Evolutionary conservation across 2,797 vertebrate genomes (phyloP).

Genomic region (Babyrousa celebensis): DNA sequence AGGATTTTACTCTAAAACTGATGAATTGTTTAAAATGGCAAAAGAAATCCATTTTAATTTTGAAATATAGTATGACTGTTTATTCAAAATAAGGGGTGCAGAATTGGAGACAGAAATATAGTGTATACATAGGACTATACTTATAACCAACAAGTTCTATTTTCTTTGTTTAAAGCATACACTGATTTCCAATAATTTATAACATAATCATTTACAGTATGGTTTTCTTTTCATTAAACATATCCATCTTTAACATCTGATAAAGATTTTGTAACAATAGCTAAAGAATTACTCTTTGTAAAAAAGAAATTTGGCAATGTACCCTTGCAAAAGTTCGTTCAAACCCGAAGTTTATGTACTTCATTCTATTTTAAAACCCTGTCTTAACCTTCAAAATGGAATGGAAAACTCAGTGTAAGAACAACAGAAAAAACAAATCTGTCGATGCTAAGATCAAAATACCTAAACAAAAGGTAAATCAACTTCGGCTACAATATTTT

Average conservation of each 20-base stretch:
- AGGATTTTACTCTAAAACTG: constrained; percentile 63
- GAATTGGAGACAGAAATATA: neutral
- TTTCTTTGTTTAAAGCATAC: constrained; percentile 19
- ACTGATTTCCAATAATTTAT: constrained; percentile 21
- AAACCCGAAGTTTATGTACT: neutral
- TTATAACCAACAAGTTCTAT: neutral
- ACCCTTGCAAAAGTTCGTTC: constrained; percentile 18
- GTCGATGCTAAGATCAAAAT: neutral
- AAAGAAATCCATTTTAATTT: constrained; percentile 46
- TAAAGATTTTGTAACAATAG: neutral
- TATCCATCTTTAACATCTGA: neutral
- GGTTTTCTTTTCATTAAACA: constrained; percentile 27
- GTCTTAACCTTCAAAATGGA: constrained; percentile 18
- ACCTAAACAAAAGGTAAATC: constrained; percentile 11
- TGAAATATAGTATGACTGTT: constrained; percentile 7
- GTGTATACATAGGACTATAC: neutral
- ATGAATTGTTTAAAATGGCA: constrained; percentile 26
- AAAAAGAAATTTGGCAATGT: neutral
- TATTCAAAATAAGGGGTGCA: constrained; percentile 35
- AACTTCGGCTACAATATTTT: constrained; percentile 5
- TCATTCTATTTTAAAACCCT: neutral
- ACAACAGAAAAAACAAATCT: neutral
- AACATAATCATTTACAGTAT: neutral
- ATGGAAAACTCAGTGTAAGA: constrained; percentile 19
- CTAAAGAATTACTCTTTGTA: constrained; percentile 7